Evolutionary conservation across 1,140 invertebrate genomes (phyloP), one percentile per base, ranked within the genome.

Genomic region (Nasonia vitripennis): DNA sequence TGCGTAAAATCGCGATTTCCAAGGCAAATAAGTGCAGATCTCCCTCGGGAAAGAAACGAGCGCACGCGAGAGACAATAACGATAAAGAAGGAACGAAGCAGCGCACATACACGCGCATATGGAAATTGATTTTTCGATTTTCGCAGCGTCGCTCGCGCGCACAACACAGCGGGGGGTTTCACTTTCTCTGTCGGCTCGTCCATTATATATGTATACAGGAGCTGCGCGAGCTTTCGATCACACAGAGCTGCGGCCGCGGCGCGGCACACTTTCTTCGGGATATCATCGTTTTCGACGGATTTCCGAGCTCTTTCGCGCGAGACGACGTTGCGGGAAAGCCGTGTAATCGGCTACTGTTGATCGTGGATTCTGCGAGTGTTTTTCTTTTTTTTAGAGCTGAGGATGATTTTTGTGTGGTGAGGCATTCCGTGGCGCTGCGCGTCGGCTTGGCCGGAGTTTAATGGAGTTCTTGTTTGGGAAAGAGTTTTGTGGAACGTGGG

Each of bases 281-380:
- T 81, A 81, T 73, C 80, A 81, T 81, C 80, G 80, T 81, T 73
- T 73, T 51, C 41, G 45, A 70, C 80, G 80, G 73, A 81, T 81
- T 81, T 81, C 70, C 45, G 68, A 81, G 41, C 70, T 81, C 68
- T 34, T 55, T 55, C 80, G 68, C 23, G 80, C 45, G 79, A 67
- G 55, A 79, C 78, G 55, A 62, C 20, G 31, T 4, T 27, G 51
- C 2, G 78, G 67, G 78, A 80, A 80, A 80, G 78, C 67, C 51
- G 78, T 34, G n/a, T 67, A 62, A 20, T 55, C 45, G 78, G 34
- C n/a, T 31, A 20, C 34, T 6, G 34, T n/a, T 37, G 70, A 27
- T 75, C 71, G 73, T 14, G 73, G 34, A 31, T 31, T 10, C 68
- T 34, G 73, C 73, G 34, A 20, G 73, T 45, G 45, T 75, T 6